A percentile compares a stretch with the other conserved stretches of the same genome.
Conservation (phyloP, 30 jellyfish, hydroid and myxozoan genomes). For the Cassiopea xamachana region DNA sequence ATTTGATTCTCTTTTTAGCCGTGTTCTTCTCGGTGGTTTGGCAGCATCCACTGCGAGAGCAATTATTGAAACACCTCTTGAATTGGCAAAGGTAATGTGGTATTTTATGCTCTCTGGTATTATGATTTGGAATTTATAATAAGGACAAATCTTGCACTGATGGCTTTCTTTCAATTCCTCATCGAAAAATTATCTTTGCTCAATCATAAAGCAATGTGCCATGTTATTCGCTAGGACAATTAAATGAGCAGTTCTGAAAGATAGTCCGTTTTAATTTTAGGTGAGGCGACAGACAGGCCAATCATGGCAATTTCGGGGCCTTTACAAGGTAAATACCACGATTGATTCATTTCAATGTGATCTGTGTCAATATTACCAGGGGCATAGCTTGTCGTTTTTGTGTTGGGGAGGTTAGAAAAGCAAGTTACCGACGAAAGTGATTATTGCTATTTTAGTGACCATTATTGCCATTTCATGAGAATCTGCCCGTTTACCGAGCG, state of each 20-base stretch:
- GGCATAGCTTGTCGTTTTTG: too few relatives aligned
- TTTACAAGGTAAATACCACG: constrained; percentile 66
- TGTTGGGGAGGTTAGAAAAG: too few relatives aligned
- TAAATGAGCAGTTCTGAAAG: background rate
- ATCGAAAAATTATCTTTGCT: too few relatives aligned
- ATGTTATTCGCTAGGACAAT: too few relatives aligned
- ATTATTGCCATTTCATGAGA: background rate
- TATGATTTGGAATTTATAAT: too few relatives aligned
- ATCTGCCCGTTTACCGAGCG: background rate
- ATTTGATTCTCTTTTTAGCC: constrained; percentile 41
- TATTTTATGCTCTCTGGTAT: background rate
- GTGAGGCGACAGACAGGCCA: constrained; percentile 93
- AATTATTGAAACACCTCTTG: constrained; percentile 90
- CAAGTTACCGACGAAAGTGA: too few relatives aligned
- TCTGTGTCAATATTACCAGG: too few relatives aligned
- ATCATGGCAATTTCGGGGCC: constrained; percentile 86
- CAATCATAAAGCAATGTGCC: too few relatives aligned
- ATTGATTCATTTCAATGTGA: too few relatives aligned
- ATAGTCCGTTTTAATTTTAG: constrained; percentile 1
- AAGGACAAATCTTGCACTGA: too few relatives aligned
- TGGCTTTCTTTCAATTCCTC: too few relatives aligned
- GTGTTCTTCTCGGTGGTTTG: constrained; percentile 90
- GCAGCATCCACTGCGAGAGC: constrained; percentile 97
- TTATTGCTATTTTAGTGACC: too few relatives aligned
- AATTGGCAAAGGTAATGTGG: constrained; percentile 76